These are phyloP conservation scores for Turritopsis dohrnii DNA, from an alignment of 30 jellyfish, hydroid and myxozoan genomes.

Conservation along the genomic window DNA sequence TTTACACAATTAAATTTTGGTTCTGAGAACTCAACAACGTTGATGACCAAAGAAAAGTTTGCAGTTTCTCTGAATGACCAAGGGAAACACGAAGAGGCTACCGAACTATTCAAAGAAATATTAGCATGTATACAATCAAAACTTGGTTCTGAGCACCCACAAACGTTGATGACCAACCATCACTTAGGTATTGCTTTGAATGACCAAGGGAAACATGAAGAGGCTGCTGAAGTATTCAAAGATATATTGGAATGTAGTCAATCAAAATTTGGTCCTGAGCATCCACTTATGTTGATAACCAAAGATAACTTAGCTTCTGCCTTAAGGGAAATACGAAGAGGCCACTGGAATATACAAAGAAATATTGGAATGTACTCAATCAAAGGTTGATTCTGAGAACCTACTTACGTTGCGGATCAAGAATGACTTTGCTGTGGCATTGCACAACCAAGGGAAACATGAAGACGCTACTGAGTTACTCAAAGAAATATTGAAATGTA, in stretches of 20 bases:
- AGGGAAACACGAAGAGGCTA: neutral
- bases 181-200: too few species aligned
- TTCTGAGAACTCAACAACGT: neutral
- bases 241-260: neutral
- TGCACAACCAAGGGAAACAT: neutral
- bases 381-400: neutral
- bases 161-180: neutral
- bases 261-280: neutral
- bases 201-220: neutral
- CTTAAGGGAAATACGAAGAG: slow-evolving; percentile 7
- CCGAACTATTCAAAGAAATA: neutral
- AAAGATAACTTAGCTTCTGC: slow-evolving; percentile 5
- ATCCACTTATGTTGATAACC: neutral
- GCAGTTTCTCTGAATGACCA: neutral
- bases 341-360: neutral
- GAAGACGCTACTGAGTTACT: neutral
- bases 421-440: neutral
- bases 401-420: neutral
- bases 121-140: neutral
- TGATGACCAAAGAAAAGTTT: neutral
- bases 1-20: neutral
- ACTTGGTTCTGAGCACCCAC: neutral
- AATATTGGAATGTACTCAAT: neutral
- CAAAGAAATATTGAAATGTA: neutral
- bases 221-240: neutral